Evolutionary conservation across 2,888 invertebrate genomes (phyloP).

Genomic region (Hirtodrosophila duncani): DNA sequence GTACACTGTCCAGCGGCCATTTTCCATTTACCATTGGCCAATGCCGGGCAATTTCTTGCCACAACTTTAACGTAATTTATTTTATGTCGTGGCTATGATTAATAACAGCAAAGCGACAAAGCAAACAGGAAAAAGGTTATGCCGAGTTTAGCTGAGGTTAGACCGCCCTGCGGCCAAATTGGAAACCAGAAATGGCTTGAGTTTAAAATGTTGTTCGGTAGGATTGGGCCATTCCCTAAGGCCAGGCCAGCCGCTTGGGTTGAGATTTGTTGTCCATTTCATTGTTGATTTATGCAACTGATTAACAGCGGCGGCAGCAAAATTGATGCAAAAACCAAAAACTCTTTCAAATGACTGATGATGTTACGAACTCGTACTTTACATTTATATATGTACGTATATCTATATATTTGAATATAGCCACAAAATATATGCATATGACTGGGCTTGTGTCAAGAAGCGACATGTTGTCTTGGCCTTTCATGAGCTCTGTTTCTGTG

Average conservation of each 20-base stretch:
- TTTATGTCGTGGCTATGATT: slow-evolving; percentile 68
- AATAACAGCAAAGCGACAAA: slow-evolving; percentile 54
- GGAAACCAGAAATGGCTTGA: slow-evolving; percentile 2
- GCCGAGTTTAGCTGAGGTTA: slow-evolving; percentile 34
- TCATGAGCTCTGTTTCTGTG: neutral
- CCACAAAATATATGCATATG: slow-evolving; percentile 48
- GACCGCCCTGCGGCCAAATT: slow-evolving; percentile 49
- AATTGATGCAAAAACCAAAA: slow-evolving; percentile 57
- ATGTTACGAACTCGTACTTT: slow-evolving; percentile 20
- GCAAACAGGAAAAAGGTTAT: slow-evolving; percentile 30
- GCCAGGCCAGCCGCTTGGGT: slow-evolving; percentile 2
- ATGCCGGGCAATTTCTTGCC: slow-evolving; percentile 43
- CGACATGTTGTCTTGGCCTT: slow-evolving; percentile 36
- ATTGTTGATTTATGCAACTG: slow-evolving; percentile 67
- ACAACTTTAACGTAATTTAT: slow-evolving; percentile 67
- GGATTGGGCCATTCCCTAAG: slow-evolving; percentile 22
- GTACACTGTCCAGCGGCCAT: neutral
- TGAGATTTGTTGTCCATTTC: slow-evolving; percentile 29
- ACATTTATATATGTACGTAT: slow-evolving; percentile 13
- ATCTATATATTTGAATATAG: too few relatives aligned
- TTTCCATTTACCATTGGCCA: slow-evolving; percentile 13
- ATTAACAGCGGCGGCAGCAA: slow-evolving; percentile 54
- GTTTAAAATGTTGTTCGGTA: slow-evolving; percentile 43
- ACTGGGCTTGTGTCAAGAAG: slow-evolving; percentile 23
- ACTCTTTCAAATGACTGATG: slow-evolving; percentile 65